phyloP scores from a whole-genome alignment of 2,113 vertebrate species.

The Salvator merianae region DNA sequence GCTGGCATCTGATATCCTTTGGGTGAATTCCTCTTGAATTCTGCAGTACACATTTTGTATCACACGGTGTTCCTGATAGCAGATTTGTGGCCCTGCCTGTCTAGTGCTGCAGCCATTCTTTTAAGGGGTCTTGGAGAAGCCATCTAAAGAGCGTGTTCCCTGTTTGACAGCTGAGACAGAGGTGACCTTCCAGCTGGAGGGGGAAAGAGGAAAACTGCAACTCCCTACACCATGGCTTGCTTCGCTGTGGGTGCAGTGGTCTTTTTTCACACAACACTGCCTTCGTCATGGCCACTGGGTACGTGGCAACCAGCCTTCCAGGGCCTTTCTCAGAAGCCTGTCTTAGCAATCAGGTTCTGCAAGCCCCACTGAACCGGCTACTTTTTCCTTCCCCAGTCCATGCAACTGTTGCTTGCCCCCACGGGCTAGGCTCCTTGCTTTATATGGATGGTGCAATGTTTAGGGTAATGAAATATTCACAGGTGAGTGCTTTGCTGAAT shows the following conservation, averaged over 20 bases:
- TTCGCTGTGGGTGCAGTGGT: not conserved
- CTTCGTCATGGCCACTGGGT: not conserved
- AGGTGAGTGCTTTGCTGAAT: conserved; percentile 88
- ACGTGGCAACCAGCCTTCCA: not conserved
- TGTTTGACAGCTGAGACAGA: not conserved
- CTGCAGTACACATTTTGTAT: not conserved
- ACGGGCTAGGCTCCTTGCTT: conserved; percentile 64
- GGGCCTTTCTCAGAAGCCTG: not conserved
- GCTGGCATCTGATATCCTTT: not conserved
- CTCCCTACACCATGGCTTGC: not conserved
- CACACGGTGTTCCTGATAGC: not conserved
- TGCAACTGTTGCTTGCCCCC: not conserved
- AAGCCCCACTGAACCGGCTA: accelerated
- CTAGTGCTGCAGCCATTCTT: not conserved
- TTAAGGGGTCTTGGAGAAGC: too few relatives aligned
- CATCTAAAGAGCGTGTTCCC: not conserved
- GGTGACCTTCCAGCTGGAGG: not conserved
- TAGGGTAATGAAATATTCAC: conserved; percentile 94
- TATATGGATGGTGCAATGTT: conserved; percentile 85
- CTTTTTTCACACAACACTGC: not conserved
- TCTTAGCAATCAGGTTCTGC: not conserved
- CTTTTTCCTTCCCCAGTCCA: not conserved
- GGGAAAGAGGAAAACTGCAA: too few relatives aligned
- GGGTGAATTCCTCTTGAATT: not conserved
- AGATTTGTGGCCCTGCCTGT: not conserved